Base-by-base conservation (phyloP, 2,888 invertebrate species). In the Zele albiditarsus region DNA sequence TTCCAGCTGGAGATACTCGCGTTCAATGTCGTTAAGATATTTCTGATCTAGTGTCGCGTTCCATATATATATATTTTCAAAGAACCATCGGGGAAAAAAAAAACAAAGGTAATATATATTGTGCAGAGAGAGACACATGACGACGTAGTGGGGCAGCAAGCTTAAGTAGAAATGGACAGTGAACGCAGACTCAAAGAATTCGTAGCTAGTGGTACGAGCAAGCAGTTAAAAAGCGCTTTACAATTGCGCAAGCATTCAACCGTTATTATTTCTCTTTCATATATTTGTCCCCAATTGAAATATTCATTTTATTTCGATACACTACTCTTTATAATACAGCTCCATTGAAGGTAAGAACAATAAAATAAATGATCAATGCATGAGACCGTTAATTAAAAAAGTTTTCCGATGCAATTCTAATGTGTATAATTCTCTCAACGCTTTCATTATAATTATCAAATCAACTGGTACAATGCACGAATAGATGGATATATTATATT, bases 101-200 rank as follows among this genome's bases (percentile, higher is more conserved):
- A 53, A 68, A 28, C 49, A 49, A 53, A 31, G 31, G 38, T 23
- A 57, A 53, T 31, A 31, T 53, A 68, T 68, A 31, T 68, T 31
- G 53, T 53, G 20, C 23, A 28, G 16, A 58, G 25, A 10, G 66
- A 68, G 31, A 69, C n/a, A 23, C 33, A 67, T 25, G 14, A 53
- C 28, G 65, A 33, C n/a, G 73, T 66, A 73, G 74, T 69, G 63
- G 69, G 63, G 69, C 38, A 62, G 46, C 53, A 28, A 63, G 69
- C 69, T 69, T 58, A 63, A 57, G 49, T 60, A 38, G 23, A 74
- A 62, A 46, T 62, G 46, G 69, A 46, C 58, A 60, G 58, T 31
- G 31, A 23, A 46, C 28, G 25, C 60, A 58, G 60, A 46, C 25
- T 27, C 31, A 27, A 65, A 25, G 28, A 60, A 70, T 58, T 42